A percentile compares a stretch with the other conserved stretches of the same genome.
phyloP scores from a whole-genome alignment of 2,113 vertebrate genomes.

The Myanophis thanlyinensis region DNA sequence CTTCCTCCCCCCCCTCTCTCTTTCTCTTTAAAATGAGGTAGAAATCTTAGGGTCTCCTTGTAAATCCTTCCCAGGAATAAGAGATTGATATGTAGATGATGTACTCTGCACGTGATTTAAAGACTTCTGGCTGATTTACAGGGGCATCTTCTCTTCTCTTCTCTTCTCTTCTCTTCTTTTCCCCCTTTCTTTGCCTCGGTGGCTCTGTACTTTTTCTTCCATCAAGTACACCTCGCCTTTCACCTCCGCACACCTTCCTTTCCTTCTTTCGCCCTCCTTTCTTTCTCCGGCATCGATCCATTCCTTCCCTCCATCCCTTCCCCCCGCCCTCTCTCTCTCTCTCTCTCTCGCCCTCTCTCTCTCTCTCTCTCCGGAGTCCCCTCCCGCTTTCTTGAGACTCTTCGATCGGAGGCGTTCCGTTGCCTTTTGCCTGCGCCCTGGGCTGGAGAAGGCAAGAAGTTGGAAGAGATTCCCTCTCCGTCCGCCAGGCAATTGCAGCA shows the following conservation, averaged over 20 bases:
- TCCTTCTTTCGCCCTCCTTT: not conserved
- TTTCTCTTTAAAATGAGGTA: not conserved
- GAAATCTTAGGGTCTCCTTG: not conserved
- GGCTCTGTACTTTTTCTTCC: too few relatives aligned
- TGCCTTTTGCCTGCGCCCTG: not conserved
- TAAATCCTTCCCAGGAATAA: not conserved
- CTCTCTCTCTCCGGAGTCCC: too few relatives aligned
- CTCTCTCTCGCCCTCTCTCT: rapidly evolving
- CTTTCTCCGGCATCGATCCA: not conserved
- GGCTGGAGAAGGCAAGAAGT: not conserved
- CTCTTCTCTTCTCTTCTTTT: not conserved
- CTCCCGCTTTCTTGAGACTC: not conserved
- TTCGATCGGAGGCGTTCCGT: not conserved
- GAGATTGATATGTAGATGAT: not conserved
- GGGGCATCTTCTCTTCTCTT: not conserved
- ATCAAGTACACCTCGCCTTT: not conserved
- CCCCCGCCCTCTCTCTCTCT: too few relatives aligned
- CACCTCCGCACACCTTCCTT: not conserved
- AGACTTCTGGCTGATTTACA: not conserved
- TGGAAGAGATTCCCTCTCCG: not conserved
- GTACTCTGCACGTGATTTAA: not conserved
- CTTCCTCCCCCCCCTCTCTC: too few relatives aligned
- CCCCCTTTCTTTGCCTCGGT: not conserved
- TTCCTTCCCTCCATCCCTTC: not conserved
- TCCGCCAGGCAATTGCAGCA: not conserved